A percentile compares a stretch with the other conserved stretches of the same genome.
Evolutionary conservation across 1,140 invertebrate genomes (phyloP).

Genomic region (Paraescarpia echinospica): DNA sequence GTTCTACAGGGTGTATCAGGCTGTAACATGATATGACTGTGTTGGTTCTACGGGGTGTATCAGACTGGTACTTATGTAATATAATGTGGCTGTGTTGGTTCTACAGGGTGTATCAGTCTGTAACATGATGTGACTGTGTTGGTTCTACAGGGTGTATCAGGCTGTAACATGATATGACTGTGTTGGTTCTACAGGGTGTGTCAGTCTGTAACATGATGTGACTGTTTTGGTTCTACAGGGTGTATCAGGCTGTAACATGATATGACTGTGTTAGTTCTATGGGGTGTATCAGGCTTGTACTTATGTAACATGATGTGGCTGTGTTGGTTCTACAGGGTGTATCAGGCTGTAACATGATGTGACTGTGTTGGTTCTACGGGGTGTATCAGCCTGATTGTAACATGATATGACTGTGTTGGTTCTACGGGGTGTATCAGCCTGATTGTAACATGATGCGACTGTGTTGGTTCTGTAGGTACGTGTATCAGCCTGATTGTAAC

Average conservation of each 20-base stretch:
- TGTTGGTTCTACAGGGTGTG: slow-evolving; percentile 38
- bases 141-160: slow-evolving; percentile 60
- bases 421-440: neutral
- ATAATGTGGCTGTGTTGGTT: too few species aligned
- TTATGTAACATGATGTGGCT: too few species aligned
- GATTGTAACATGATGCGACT: neutral
- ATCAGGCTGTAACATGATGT: neutral
- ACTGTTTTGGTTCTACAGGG: neutral
- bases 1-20: neutral
- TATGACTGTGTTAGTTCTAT: neutral
- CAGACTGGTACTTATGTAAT: slow-evolving; percentile 59
- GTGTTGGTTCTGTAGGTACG: neutral
- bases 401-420: neutral
- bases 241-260: neutral
- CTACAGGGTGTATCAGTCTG: slow-evolving; percentile 60
- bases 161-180: slow-evolving; percentile 40
- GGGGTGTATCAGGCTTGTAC: too few species aligned
- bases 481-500: neutral
- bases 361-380: neutral
- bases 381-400: neutral
- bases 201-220: slow-evolving; percentile 25
- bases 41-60: slow-evolving; percentile 53
- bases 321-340: too few species aligned
- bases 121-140: too few species aligned
- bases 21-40: neutral